Evolutionary conservation across 2,888 invertebrate genomes (phyloP).

Genomic region (Coelinius sp.): DNA sequence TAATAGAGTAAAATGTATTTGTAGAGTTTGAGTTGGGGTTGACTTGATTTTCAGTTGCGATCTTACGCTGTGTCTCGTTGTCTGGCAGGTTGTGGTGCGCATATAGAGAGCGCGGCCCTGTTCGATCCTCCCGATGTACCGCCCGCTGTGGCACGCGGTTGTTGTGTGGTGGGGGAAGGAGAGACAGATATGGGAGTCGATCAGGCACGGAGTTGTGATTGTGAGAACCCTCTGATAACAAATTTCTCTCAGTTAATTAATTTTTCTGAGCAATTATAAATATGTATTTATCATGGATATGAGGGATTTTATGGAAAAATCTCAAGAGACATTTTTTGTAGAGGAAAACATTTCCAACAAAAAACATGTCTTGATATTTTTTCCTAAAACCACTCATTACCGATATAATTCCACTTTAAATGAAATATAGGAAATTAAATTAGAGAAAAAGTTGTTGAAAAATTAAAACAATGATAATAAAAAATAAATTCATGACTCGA

Average conservation of each 20-base stretch:
- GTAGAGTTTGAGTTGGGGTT: neutral
- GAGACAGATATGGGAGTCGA: conserved; percentile 53
- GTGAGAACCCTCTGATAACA: conserved; percentile 35
- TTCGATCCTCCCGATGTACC: conserved; percentile 61
- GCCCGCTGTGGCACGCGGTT: conserved; percentile 43
- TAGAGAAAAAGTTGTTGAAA: too few species aligned
- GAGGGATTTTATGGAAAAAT: too few species aligned
- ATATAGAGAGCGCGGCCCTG: conserved; percentile 60
- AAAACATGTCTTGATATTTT: too few species aligned
- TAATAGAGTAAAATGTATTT: conserved; percentile 19
- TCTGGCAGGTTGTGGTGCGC: conserved; percentile 57
- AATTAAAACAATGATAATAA: too few species aligned
- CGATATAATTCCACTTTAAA: too few species aligned
- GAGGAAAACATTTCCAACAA: too few species aligned
- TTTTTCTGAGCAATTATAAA: too few species aligned
- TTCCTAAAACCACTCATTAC: too few species aligned
- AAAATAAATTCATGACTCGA: too few species aligned
- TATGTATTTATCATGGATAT: too few species aligned
- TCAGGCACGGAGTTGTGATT: conserved; percentile 55
- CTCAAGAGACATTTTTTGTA: too few species aligned
- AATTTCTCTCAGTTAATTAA: neutral
- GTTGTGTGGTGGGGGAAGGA: conserved; percentile 56
- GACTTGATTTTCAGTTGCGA: conserved; percentile 10
- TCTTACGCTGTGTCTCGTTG: conserved; percentile 53
- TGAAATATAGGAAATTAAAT: too few species aligned